A percentile compares a stretch with the other conserved stretches of the same genome.
phyloP scores from a whole-genome alignment of 2,113 vertebrate species.

The Daphoenositta chrysoptera region DNA sequence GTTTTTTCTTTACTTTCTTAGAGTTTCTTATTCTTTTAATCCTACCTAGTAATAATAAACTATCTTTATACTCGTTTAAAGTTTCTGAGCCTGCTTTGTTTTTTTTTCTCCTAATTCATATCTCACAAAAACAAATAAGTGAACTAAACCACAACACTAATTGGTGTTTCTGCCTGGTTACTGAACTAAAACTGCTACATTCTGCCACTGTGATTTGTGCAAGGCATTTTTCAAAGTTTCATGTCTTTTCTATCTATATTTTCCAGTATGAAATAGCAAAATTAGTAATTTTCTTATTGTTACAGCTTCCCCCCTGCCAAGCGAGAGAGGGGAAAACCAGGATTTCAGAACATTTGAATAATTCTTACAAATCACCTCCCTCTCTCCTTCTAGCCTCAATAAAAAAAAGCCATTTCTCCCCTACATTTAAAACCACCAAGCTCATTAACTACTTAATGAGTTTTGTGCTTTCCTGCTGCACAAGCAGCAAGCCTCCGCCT shows the following conservation, averaged over 20 bases:
- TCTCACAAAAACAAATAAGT: no score
- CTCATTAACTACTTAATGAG: neutral
- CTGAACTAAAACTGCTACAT: no score
- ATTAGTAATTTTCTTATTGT: neutral
- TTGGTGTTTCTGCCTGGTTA: no score
- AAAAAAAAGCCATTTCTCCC: neutral
- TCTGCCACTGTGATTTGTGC: neutral
- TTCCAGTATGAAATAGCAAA: neutral
- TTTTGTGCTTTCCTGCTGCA: neutral
- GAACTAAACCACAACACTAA: no score
- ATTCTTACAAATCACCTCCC: neutral
- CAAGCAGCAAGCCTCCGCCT: neutral
- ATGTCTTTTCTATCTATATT: neutral
- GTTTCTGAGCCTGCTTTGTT: no score
- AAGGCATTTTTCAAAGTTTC: neutral
- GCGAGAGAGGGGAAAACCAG: neutral
- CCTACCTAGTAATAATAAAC: no score
- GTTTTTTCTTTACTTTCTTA: no score
- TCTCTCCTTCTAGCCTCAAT: neutral
- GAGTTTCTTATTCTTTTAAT: no score
- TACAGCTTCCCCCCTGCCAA: fast-evolving
- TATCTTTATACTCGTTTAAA: no score
- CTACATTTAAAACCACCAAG: neutral
- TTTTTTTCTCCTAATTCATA: no score
- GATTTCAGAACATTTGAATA: neutral